A percentile compares a stretch with the other conserved stretches of the same genome.
These are phyloP conservation scores for Ischnura elegans DNA, from an alignment of 2,888 invertebrate genomes.

Conservation along the genomic window DNA sequence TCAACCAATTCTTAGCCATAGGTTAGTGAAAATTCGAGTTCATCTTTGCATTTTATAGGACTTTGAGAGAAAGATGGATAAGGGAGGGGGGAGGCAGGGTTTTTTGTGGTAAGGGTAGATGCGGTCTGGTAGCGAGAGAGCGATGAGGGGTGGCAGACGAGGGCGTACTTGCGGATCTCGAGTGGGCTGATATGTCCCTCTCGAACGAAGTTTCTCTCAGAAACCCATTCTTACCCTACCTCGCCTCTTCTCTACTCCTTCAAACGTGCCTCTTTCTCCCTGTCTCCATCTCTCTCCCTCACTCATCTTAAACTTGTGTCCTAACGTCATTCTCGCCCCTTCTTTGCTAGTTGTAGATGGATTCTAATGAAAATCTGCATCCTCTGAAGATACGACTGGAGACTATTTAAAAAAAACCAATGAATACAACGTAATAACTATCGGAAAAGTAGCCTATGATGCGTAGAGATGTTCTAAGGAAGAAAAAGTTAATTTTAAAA, in stretches of 20 bases:
- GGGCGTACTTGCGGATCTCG: not conserved
- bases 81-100: no score
- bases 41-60: no score
- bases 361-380: not conserved
- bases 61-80: no score
- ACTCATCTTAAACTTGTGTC: no score
- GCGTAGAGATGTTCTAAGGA: no score
- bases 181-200: constrained; percentile 31
- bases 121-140: no score
- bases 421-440: not conserved
- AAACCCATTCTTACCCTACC: not conserved
- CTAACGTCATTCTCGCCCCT: not conserved
- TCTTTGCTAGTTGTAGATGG: no score
- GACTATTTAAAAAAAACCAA: not conserved
- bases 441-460: not conserved
- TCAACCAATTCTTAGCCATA: no score
- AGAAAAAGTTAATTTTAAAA: no score
- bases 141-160: not conserved
- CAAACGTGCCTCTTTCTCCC: not conserved
- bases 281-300: not conserved
- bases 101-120: no score
- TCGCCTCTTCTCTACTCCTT: not conserved
- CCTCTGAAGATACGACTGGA: not conserved
- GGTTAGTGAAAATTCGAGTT: no score
- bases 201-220: not conserved